Evolutionary conservation across 1,140 invertebrate genomes (phyloP).

Genomic region (Parapsyche elsis): DNA sequence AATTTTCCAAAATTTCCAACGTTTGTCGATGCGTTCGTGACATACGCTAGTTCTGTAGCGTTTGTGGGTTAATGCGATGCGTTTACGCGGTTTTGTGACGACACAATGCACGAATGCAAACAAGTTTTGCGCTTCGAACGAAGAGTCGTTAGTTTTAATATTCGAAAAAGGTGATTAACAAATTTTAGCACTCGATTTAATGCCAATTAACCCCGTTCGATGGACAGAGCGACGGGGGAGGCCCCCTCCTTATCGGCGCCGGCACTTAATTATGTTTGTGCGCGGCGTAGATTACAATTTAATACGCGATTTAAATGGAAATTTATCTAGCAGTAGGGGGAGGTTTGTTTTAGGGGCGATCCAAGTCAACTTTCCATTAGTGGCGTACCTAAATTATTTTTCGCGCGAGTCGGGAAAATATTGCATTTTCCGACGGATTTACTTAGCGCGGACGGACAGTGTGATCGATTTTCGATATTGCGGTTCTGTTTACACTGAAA

Average conservation of each 20-base stretch:
- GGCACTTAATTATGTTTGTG: background rate
- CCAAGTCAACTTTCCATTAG: background rate
- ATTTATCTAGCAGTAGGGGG: slow-evolving; percentile 32
- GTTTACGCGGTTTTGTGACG: no score
- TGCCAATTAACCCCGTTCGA: background rate
- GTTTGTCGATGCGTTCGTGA: no score
- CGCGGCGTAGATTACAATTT: slow-evolving; percentile 47
- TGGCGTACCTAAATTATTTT: background rate
- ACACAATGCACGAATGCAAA: no score
- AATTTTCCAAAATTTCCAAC: no score
- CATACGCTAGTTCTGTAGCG: no score
- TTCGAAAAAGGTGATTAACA: background rate
- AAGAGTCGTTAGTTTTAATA: no score
- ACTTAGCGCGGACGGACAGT: no score
- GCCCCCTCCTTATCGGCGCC: background rate
- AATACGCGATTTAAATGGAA: slow-evolving; percentile 48
- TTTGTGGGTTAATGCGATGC: no score
- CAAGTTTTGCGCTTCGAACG: no score
- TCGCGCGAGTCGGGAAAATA: background rate
- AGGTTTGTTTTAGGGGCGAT: background rate
- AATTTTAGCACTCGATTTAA: background rate
- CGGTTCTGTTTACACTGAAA: no score
- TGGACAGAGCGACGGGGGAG: background rate
- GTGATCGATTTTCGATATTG: no score
- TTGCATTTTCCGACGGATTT: background rate